Evolutionary conservation across 1,140 invertebrate species (phyloP), one percentile per base, ranked within the genome.

Genomic region (Caenorhabditis inopinata): DNA sequence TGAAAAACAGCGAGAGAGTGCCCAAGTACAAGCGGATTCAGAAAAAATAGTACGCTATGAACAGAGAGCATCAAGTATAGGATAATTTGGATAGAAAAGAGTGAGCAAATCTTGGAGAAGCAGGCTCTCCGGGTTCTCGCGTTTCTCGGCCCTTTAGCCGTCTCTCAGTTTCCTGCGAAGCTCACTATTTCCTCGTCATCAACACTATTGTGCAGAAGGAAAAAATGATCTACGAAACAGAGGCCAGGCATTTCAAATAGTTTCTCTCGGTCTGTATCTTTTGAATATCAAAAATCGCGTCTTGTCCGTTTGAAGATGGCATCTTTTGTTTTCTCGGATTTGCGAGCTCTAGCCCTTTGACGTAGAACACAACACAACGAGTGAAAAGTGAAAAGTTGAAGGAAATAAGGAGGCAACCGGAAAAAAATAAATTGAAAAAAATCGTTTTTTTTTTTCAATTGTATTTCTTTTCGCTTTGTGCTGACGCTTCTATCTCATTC

Each of bases 291-390:
- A 68, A 68, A 32, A 68, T 68, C 38, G 58, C 58, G 58, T 68
- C 58, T 68, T 68, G 58, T 68, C 58, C 14, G 6, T 68, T 68
- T 68, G 58, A 68, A 68, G 58, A 68, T 68, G 58, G 38, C 32
- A 68, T 21, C 38, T n/a, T 32, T 32, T n/a, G 6, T 27, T 2
- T 48, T 21, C 9, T 51, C 18, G 58, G 58, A 29, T 68, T 32
- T 29, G 16, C 38, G 58, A 68, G 58, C 58, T 68, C 58, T 68
- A 68, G 58, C 38, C 58, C 38, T 68, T 68, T 42, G 58, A 68
- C 58, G 58, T 68, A 68, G 58, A 68, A 38, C 48, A 21, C 1
- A 51, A 38, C n/a, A 38, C 23, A 38, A 38, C 27, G n/a, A 18
- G 53, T 32, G n/a, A 7, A 32, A 9, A n/a, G 27, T 29, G 29